phyloP scores from a whole-genome alignment of 2,797 vertebrate species.

The Aselliscus stoliczkanus region DNA sequence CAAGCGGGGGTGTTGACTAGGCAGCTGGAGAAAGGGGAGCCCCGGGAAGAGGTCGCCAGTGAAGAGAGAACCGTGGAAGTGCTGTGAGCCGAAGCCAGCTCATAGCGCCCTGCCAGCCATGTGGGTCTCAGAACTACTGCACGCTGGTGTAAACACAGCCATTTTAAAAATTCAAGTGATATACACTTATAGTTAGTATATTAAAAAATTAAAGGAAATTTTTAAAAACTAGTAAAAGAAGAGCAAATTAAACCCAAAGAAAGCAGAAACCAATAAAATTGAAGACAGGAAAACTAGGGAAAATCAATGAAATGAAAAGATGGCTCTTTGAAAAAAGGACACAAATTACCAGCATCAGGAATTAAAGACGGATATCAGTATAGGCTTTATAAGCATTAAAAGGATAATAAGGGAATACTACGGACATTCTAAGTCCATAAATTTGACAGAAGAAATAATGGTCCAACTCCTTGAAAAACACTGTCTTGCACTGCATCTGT shows the following conservation, averaged over 20 bases:
- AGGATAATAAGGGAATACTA: background rate
- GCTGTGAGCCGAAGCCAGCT: background rate
- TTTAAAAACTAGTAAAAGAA: background rate
- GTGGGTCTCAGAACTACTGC: background rate
- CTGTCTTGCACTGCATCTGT: background rate
- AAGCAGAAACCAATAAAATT: background rate
- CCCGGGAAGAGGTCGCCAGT: too few relatives aligned
- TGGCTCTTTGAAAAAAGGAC: background rate
- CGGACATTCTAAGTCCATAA: background rate
- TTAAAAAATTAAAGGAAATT: background rate
- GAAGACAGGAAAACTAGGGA: background rate
- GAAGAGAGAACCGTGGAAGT: too few relatives aligned
- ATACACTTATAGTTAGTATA: background rate
- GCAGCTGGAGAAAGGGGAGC: background rate
- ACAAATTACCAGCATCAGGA: background rate
- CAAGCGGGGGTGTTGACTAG: background rate
- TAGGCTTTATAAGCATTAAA: background rate
- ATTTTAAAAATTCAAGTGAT: background rate
- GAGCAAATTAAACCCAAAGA: background rate
- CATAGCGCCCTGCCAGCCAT: fast-evolving
- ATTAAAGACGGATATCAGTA: background rate
- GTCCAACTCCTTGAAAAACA: background rate
- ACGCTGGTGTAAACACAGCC: background rate
- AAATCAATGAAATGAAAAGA: conserved; percentile 11
- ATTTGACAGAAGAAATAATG: background rate